phyloP scores from a whole-genome alignment of 2,888 invertebrate species.

The Phymatocera aterrima region DNA sequence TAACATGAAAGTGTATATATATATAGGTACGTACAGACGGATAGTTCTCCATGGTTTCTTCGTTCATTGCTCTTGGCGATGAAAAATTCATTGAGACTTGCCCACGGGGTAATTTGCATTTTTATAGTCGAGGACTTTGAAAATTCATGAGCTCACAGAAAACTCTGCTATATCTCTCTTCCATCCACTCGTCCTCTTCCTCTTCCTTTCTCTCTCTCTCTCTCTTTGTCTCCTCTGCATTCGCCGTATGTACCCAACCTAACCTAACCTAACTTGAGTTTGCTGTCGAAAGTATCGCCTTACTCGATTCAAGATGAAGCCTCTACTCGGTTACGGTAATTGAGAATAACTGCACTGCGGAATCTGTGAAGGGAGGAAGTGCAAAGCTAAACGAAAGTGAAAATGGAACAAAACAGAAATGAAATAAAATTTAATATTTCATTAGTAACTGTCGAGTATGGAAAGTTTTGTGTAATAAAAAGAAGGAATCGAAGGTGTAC shows the following conservation, averaged over 20 bases:
- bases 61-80: slow-evolving; percentile 31
- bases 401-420: too few relatives aligned
- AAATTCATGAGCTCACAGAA: slow-evolving; percentile 44
- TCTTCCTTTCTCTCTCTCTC: background rate
- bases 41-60: slow-evolving; percentile 33
- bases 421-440: too few relatives aligned
- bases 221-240: background rate
- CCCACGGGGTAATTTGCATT: slow-evolving; percentile 41
- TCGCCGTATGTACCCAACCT: background rate
- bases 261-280: background rate
- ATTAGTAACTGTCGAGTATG: too few relatives aligned
- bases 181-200: background rate
- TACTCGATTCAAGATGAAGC: slow-evolving; percentile 8
- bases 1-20: background rate
- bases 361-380: too few relatives aligned
- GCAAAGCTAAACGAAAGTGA: too few relatives aligned
- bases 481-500: background rate
- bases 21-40: too few relatives aligned
- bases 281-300: background rate
- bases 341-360: slow-evolving; percentile 5
- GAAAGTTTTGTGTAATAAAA: too few relatives aligned
- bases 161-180: slow-evolving; percentile 5
- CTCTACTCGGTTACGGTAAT: background rate
- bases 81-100: slow-evolving; percentile 45
- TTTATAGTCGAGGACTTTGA: slow-evolving; percentile 44